Conservation (phyloP, 1,140 invertebrate genomes). For the Drosophila nasuta region DNA sequence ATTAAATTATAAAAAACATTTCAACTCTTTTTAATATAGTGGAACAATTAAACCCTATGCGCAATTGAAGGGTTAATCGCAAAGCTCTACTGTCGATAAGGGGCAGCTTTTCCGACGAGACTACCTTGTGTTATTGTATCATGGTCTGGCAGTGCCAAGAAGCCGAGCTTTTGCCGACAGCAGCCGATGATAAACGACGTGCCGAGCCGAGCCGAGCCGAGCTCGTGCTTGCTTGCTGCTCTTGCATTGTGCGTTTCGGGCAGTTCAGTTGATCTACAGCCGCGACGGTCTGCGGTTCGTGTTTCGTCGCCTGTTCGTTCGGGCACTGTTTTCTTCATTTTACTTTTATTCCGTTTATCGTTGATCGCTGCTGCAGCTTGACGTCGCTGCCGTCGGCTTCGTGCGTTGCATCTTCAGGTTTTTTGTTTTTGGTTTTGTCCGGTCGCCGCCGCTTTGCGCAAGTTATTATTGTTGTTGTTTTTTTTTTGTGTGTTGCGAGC, state of each 20-base stretch:
- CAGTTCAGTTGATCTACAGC: constrained; percentile 64
- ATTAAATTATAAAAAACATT: no score
- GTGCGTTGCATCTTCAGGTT: constrained; percentile 31
- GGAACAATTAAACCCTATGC: no score
- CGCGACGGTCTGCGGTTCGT: constrained; percentile 56
- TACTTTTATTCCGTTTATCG: constrained; percentile 1
- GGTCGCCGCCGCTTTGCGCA: constrained; percentile 55
- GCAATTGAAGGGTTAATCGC: no score
- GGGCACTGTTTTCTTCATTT: constrained; percentile 5
- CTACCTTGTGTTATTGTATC: no score
- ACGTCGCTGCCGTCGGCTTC: constrained; percentile 25
- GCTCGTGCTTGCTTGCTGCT: constrained; percentile 1
- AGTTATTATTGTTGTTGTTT: constrained; percentile 30
- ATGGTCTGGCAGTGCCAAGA: constrained; percentile 31
- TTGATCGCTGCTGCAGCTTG: constrained; percentile 15
- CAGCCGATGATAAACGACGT: neutral
- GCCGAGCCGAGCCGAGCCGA: neutral
- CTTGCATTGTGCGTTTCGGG: constrained; percentile 13
- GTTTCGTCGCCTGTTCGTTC: constrained; percentile 16
- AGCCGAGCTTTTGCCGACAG: neutral
- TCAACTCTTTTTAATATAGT: no score
- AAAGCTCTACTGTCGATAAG: no score
- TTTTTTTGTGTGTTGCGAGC: constrained; percentile 8
- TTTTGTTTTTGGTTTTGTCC: constrained; percentile 38
- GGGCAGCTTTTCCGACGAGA: no score